phyloP scores from a whole-genome alignment of 2,888 invertebrate genomes.

The Mesorhabditis spiculigera region DNA sequence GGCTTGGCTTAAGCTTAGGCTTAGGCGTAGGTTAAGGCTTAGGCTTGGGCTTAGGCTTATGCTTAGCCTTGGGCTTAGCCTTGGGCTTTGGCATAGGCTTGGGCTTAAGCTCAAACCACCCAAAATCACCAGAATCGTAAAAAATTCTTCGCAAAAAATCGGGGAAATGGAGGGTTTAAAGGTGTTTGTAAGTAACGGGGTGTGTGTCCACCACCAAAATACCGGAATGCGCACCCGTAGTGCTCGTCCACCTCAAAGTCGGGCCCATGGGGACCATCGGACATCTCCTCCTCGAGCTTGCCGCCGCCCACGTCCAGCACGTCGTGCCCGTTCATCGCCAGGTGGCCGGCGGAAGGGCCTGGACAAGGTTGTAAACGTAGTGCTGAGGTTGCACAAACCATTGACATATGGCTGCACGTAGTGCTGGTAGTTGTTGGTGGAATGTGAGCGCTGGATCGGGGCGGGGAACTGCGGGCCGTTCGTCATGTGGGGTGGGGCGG shows the following conservation, averaged over 20 bases:
- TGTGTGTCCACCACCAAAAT: background rate
- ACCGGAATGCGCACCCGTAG: conserved; percentile 3
- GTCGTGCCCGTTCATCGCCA: background rate
- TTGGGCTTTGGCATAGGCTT: no score
- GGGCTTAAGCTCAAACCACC: no score
- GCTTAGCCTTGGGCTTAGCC: no score
- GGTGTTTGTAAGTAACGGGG: no score
- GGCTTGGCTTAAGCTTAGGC: no score
- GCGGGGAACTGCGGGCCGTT: background rate
- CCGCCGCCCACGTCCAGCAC: background rate
- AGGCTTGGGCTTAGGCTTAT: no score
- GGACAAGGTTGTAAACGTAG: background rate
- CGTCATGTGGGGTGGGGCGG: background rate
- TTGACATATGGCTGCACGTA: background rate
- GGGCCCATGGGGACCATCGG: background rate
- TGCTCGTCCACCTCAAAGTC: background rate
- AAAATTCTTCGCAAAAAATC: no score
- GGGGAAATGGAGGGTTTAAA: no score
- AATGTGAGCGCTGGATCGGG: background rate
- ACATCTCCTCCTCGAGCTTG: background rate
- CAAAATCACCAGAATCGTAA: no score
- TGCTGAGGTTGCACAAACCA: background rate
- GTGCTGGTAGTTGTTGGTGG: background rate
- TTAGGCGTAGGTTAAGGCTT: no score
- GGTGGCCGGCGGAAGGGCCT: background rate